Evolutionary conservation across 2,888 invertebrate species (phyloP), one percentile per base, ranked within the genome.

Genomic region (Agelastica alni): DNA sequence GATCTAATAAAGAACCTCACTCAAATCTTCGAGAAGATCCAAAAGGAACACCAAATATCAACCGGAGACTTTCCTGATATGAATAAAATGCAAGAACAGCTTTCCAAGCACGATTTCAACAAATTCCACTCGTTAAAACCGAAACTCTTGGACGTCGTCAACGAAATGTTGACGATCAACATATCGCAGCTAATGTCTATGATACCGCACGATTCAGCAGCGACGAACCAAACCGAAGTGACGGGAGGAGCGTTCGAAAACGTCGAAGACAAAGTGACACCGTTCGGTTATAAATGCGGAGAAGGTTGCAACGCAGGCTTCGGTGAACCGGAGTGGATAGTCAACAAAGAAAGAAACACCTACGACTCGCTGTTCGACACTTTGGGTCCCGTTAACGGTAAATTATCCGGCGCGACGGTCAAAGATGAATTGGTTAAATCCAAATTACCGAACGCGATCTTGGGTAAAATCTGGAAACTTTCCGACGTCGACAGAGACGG

Each of bases 51-150:
- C 75, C 87, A 90, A 70, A 96, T 99, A 65, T 96, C 96, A 0
- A 89, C 91, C 0, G 98, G 99, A 1, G 99, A 99, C 78, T 98
- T 99, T 79, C 99, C 99, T 0, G 95, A 97, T 69, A 81, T 97
- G 2, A 87, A 89, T 71, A 91, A 93, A 75, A 97, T 99, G 97
- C 93, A 96, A 77, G 89, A 91, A 56, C 80, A 82, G 18, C 79
- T 96, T 53, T 82, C 84, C 18, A 87, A 91, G 71, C 91, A 93
- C 62, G 97, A 99, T 78, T 98, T 98, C 74, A 88, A 85, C 12
- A 96, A 95, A 78, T 98, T 98, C 81, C 91, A 93, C 72, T 83
- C 89, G 0, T 73, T 98, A 34, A 96, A 96, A 73, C 92, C 92
- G 0, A 90, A 90, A 72, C 80, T 96, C 41, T 75, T 97, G 49